Evolutionary conservation across 2,113 vertebrate genomes (phyloP), one percentile per base, ranked within the genome.

Genomic region (Nymphicus hollandicus): DNA sequence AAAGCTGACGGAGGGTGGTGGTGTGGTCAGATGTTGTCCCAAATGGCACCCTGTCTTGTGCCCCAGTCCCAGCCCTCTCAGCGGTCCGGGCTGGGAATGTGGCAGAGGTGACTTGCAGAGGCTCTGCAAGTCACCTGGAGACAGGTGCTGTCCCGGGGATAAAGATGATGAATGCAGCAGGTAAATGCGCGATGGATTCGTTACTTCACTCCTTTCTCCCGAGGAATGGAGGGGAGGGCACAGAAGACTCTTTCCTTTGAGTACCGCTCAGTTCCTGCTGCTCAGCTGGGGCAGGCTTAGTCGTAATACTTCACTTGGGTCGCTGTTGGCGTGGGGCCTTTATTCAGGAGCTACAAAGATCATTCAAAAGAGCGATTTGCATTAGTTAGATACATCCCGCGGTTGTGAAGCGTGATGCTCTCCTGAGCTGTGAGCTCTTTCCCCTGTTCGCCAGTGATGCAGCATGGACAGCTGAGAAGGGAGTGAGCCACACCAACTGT

Each of bases 361-460:
- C 3, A 1, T 50, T 69, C 68, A 33, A 6, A 20, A 13, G 28
- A 39, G 35, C 0, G 0, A 5, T 53, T 23, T 13, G 22, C 5
- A 1, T 27, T 33, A 29, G 35, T 41, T 79, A 17, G n/a, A 6
- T 11, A 0, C 1, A 0, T 17, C 6, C 23, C 8, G 61, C 8
- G 4, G 6, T 10, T 37, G 35, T 13, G 55, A 72, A 35, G n/a
- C 18, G 1, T 1, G 33, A 46, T 89, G 53, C 11, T 49, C 10
- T 61, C 41, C 63, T 8, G 31, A 50, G 37, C 50, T 27, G 13
- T 6, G 23, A 74, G 20, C 41, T 3, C 23, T 53, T 47, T 3
- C 16, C 10, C 9, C 7, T 1, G 6, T 65, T 44, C 19, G 10
- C n/a, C 17, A 9, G 11, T 15, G 35, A 18, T 74, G 37, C 20